A percentile compares a stretch with the other conserved stretches of the same genome.
Conservation (phyloP, 2,797 vertebrate genomes). For the Pseudocheirus occidentalis region DNA sequence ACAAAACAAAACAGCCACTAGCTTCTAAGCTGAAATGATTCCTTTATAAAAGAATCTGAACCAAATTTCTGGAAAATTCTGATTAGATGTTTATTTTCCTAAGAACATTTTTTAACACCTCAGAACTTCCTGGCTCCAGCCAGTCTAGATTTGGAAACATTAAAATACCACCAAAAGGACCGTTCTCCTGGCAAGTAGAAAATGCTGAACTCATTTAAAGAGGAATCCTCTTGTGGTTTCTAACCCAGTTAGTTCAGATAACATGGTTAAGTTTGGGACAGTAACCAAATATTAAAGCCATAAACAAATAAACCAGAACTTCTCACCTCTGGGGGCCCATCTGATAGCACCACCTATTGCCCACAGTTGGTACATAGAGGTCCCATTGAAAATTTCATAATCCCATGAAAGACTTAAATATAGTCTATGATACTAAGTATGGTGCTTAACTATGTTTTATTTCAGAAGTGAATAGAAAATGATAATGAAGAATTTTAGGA, state of each 20-base stretch:
- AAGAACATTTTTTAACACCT: conserved; percentile 53
- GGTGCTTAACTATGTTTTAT: not conserved
- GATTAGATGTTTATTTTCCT: conserved; percentile 41
- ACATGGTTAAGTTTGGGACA: not conserved
- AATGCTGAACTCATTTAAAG: conserved; percentile 37
- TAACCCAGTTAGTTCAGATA: conserved; percentile 31
- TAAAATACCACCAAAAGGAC: conserved; percentile 42
- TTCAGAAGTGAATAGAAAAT: not conserved
- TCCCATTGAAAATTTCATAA: not conserved
- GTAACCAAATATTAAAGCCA: not conserved
- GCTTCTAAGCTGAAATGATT: conserved; percentile 29
- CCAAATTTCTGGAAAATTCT: conserved; percentile 31
- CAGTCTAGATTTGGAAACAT: conserved; percentile 56
- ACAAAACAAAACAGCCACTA: not conserved
- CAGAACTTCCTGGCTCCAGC: conserved; percentile 54
- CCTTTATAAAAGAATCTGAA: conserved; percentile 27
- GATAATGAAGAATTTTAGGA: not conserved
- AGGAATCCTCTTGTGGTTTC: conserved; percentile 42
- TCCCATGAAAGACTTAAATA: not conserved
- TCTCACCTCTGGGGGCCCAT: not conserved
- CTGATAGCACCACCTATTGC: not conserved
- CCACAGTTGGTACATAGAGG: not conserved
- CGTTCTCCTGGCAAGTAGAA: conserved; percentile 43
- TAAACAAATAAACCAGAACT: not conserved
- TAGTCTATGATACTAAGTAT: not conserved